Evolutionary conservation across 2,888 invertebrate species (phyloP), one percentile per base, ranked within the genome.

Genomic region (Anodontia alba): DNA sequence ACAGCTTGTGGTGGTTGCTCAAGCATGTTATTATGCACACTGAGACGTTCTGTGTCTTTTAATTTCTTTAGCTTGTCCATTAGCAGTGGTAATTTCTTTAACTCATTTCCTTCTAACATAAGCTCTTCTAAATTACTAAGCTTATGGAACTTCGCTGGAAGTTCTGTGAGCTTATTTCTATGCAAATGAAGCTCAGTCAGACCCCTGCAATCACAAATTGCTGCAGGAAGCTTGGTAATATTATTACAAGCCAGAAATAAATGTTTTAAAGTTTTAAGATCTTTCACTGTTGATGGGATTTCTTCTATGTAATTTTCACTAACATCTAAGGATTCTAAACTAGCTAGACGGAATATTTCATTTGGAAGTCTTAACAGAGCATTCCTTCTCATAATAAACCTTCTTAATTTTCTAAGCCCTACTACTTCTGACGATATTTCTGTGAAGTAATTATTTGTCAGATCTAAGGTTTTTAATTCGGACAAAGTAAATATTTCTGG

Each of bases 381-480:
- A 84, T 92, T 92, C n/a, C 91, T 83, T 66, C 91, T 84, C 83
- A 92, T 89, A 8, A 90, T 84, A 67, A 92, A 87, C 51, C 84
- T 84, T 57, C 83, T 86, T 66, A 92, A 81, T 36, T 90, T 90
- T 81, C 84, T 83, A 36, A 92, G 81, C 0, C 89, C 90, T 31
- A 88, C 84, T 8, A 92, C 88, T 33, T 90, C 89, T 15, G 89
- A 69, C 0, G 91, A 90, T 43, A 92, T 88, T 73, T 92, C 91
- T 0, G 91, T 90, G 78, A 92, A 92, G 73, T 89, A 92, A 75
- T 92, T 92, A 67, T 90, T 91, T 68, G 90, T 92, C 43, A 92
- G 84, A 75, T 91, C 90, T 57, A 92, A 81, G 26, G 83, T 82
- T 81, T 84, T 79, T 10, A 92, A 78, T 72, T 91, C 90, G 33